Evolutionary conservation across 2,113 vertebrate species (phyloP), one percentile per base, ranked within the genome.

Genomic region (Scomber colias): DNA sequence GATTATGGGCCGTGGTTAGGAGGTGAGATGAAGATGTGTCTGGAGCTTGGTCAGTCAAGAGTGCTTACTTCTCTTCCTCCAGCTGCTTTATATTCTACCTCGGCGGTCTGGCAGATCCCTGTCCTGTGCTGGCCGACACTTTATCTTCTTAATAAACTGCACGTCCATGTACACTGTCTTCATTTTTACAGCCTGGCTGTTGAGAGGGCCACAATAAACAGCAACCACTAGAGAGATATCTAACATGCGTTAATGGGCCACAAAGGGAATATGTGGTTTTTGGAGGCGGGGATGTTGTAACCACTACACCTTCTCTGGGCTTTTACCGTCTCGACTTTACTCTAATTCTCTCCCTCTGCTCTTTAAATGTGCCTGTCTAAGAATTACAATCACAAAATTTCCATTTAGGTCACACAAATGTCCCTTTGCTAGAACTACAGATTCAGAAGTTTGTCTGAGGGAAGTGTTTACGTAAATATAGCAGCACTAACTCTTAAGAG

Each of bases 211-310:
- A 65, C 51, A 72, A 40, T 82, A 76, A 88, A 82, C 24, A 14
- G 2, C 16, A 75, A 73, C 75, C 63, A 11, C 81, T 59, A 70
- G 79, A 81, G 79, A 75, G 54, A 30, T 56, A 64, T 80, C 74
- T 79, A 77, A 82, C 75, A 48, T 46, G 40, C 78, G 50, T 60
- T 89, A 93, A 92, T 90, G 80, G 86, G 86, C 86, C 83, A 65
- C 77, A 19, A 3, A 82, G 85, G 89, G 83, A 89, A 74, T 85
- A 76, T 77, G 70, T 79, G 81, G 70, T 80, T 90, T 90, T 65
- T 54, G 49, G 79, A 75, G 73, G 81, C 56, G 0, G 60, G 46
- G 35, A 53, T 56, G 15, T 61, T 71, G 69, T 68, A 78, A 85
- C 67, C 50, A 24, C 65, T 46, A 57, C 69, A 79, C 27, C 56